Conservation (phyloP, 2,888 invertebrate genomes). For the Scaptomyza tumidula region DNA sequence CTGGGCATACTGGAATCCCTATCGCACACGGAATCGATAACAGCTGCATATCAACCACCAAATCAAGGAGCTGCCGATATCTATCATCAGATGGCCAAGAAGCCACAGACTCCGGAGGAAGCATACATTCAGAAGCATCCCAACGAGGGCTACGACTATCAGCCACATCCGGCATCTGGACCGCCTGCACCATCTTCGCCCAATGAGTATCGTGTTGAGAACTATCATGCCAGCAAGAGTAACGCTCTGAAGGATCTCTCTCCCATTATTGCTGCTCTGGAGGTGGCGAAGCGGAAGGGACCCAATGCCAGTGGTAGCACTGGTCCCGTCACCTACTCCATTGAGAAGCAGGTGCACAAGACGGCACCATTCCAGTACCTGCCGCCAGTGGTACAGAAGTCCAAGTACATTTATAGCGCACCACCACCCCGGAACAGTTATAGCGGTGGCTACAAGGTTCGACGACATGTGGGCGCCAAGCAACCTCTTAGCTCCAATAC, state of each 20-base stretch:
- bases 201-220: conserved; percentile 71
- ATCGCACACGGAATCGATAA: conserved; percentile 83
- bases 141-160: conserved; percentile 80
- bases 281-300: conserved; percentile 77
- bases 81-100: conserved; percentile 82
- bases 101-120: conserved; percentile 76
- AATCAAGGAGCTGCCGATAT: conserved; percentile 75
- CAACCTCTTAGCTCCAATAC: conserved; percentile 26
- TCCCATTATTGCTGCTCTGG: conserved; percentile 81
- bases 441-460: conserved; percentile 70
- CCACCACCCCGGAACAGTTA: conserved; percentile 63
- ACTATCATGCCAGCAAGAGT: conserved; percentile 69
- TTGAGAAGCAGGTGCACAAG: conserved; percentile 81
- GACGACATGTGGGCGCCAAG: conserved; percentile 61
- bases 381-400: conserved; percentile 79
- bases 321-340: conserved; percentile 67
- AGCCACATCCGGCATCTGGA: conserved; percentile 39
- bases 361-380: conserved; percentile 63
- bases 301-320: conserved; percentile 26
- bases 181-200: conserved; percentile 41
- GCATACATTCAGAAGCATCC: conserved; percentile 81
- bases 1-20: conserved; percentile 81
- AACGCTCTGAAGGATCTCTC: conserved; percentile 74
- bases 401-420: conserved; percentile 79
- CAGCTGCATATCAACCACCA: conserved; percentile 79